These are phyloP conservation scores for Ceyx erithaca DNA, from an alignment of 2,797 vertebrate species.

Conservation along the genomic window DNA sequence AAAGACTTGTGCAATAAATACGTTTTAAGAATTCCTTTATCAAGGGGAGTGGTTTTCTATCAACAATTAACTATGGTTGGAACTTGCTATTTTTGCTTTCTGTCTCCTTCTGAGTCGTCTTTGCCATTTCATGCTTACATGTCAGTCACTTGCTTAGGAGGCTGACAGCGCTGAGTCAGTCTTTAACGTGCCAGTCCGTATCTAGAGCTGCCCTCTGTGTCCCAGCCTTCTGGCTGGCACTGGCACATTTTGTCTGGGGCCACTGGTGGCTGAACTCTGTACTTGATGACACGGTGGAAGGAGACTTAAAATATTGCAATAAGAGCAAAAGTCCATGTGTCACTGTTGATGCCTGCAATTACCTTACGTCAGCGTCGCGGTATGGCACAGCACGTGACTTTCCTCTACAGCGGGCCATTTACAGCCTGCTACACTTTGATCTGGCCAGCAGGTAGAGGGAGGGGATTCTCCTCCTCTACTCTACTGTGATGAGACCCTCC, in stretches of 20 bases:
- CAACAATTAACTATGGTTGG: not conserved
- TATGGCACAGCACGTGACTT: not conserved
- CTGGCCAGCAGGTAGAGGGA: not conserved
- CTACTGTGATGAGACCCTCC: too few relatives aligned
- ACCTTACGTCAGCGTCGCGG: not conserved
- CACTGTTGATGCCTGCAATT: not conserved
- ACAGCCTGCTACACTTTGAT: slow-evolving; percentile 28
- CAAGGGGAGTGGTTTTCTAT: not conserved
- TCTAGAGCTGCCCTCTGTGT: not conserved
- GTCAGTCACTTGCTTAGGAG: not conserved
- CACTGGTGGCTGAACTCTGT: slow-evolving; percentile 18
- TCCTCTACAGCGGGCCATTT: not conserved
- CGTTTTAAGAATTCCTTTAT: not conserved
- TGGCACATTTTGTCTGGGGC: not conserved
- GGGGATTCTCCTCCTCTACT: too few relatives aligned
- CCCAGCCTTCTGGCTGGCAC: not conserved
- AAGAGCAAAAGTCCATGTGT: slow-evolving; percentile 41
- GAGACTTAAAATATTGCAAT: slow-evolving; percentile 37
- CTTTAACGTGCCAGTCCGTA: not conserved
- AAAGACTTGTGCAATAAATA: not conserved
- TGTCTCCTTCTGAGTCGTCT: not conserved
- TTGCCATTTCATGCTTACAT: not conserved
- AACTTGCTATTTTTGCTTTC: not conserved
- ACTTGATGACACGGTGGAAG: not conserved
- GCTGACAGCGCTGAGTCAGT: not conserved